These are phyloP conservation scores for Nomia melanderi DNA, from an alignment of 1,140 invertebrate genomes.

Conservation along the genomic window DNA sequence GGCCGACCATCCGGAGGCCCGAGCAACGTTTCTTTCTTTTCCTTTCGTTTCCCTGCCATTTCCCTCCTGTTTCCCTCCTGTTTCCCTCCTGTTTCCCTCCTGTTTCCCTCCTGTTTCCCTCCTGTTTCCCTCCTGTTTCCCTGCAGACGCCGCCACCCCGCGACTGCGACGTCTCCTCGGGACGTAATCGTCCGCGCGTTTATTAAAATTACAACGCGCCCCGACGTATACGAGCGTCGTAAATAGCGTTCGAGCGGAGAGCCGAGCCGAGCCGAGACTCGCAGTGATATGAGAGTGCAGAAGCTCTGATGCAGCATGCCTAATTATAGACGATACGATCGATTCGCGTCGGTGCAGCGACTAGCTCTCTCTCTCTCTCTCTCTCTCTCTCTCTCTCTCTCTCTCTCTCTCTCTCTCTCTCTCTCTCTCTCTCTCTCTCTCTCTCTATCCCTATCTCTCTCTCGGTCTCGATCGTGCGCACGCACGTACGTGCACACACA, in stretches of 20 bases:
- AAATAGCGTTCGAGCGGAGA: constrained; percentile 17
- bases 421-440: too few relatives aligned
- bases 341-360: constrained; percentile 32
- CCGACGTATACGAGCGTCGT: constrained; percentile 12
- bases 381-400: too few relatives aligned
- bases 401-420: too few relatives aligned
- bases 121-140: too few relatives aligned
- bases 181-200: constrained; percentile 23
- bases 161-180: not conserved
- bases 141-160: too few relatives aligned
- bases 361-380: not conserved
- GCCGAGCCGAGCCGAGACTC: constrained; percentile 2
- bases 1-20: constrained; percentile 40
- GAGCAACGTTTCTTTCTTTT: constrained; percentile 27
- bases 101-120: too few relatives aligned
- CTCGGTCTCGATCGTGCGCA: too few relatives aligned
- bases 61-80: too few relatives aligned
- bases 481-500: too few relatives aligned
- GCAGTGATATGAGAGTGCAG: constrained; percentile 36
- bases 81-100: too few relatives aligned
- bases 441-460: too few relatives aligned
- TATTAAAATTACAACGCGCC: constrained; percentile 44
- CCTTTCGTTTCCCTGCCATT: too few relatives aligned
- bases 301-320: constrained; percentile 37
- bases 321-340: constrained; percentile 54